Base-by-base conservation (phyloP, 2,888 invertebrate genomes). In the Tupiocoris notatus region DNA sequence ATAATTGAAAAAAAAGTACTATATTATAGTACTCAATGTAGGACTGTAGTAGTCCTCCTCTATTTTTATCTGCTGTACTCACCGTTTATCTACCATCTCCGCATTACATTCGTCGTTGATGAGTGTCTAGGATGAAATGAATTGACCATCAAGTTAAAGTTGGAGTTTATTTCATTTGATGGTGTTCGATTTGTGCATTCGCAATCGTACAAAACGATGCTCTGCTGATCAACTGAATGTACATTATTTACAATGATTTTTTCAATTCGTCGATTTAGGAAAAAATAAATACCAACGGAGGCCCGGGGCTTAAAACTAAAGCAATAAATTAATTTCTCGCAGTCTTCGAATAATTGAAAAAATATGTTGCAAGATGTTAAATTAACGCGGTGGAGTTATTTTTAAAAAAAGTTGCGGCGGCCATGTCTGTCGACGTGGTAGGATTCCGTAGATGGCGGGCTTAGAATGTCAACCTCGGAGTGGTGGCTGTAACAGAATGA, bases 381-480 rank as follows among this genome's bases (percentile, higher is more conserved):
- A 17, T 21, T 20, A 57, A 67, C 16, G 56, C 39, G 57, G 57
- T 56, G 22, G 56, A 39, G 73, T 54, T 73, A 73, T 62, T 59
- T 63, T 20, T 20, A 67, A 67, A 67, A 20, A 21, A 61, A 62
- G 21, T 20, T 25, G 61, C 61, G 54, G 75, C 57, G 25, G 23
- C 24, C 61, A 39, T 56, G 23, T 64, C 9, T 23, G 61, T 17
- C 17, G 73, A 39, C 12, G 58, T 16, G 25, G 22, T 66, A 64
- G 73, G n/a, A 39, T 56, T 64, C 65, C 68, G 57, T 39, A 59
- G 18, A 24, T 56, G 24, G 24, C 56, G 22, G 64, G 71, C 74
- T 78, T 78, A 78, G 73, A 78, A 78, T 66, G 24, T 75, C 75
- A 78, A 77, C 73, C 78, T 70, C 61, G 78, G 78, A 25, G 78